A percentile compares a stretch with the other conserved stretches of the same genome.
Evolutionary conservation across 2,113 vertebrate genomes (phyloP).

Genomic region (Leptocoma aspasia): DNA sequence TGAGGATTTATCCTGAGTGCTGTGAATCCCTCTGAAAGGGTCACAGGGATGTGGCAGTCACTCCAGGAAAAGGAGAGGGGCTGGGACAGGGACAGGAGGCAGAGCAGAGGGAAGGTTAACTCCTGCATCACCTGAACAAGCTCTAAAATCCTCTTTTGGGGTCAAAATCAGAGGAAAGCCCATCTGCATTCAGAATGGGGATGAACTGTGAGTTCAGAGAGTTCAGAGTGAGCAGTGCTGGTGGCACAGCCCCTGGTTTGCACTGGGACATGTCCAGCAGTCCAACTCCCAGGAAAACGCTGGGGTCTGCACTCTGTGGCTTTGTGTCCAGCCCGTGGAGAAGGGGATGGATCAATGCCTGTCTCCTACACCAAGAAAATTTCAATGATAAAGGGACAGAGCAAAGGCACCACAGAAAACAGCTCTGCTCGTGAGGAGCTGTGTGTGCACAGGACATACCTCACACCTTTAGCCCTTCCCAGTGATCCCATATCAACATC

Average conservation of each 20-base stretch:
- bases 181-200: accelerated
- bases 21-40: not conserved
- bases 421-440: not conserved
- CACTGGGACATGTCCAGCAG: accelerated
- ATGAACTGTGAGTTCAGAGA: too few relatives aligned
- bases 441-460: accelerated
- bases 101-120: not conserved
- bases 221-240: not conserved
- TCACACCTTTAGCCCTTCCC: not conserved
- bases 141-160: not conserved
- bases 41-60: not conserved
- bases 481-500: not conserved
- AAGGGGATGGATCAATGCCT: not conserved
- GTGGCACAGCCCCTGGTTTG: not conserved
- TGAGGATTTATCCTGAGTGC: not conserved
- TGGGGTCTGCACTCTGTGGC: not conserved
- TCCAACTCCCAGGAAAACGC: accelerated
- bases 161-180: not conserved
- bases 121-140: not conserved
- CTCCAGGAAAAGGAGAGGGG: not conserved
- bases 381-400: not conserved
- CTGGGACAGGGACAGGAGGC: not conserved
- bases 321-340: not conserved
- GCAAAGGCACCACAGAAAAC: not conserved
- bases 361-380: not conserved